Evolutionary conservation across 2,797 vertebrate genomes (phyloP).

Genomic region (Borostomias antarcticus): DNA sequence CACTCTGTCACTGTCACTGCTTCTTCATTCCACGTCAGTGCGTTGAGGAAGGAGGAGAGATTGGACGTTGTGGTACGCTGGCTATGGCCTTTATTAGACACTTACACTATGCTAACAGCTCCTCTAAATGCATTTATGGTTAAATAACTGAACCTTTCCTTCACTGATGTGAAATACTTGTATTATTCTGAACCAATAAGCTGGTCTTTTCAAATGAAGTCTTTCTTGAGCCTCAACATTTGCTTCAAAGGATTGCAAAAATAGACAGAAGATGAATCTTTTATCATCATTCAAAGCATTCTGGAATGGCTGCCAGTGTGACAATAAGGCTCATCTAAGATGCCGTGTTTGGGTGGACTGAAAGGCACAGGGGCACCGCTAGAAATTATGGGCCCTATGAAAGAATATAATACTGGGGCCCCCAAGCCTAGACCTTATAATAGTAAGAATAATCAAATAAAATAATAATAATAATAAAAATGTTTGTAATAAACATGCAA

Average conservation of each 20-base stretch:
- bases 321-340: neutral
- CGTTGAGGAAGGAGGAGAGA: neutral
- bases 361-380: neutral
- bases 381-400: neutral
- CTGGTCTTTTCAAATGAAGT: neutral
- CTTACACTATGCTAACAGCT: neutral
- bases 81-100: neutral
- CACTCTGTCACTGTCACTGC: neutral
- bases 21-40: neutral
- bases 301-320: neutral
- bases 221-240: neutral
- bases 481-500: too few species aligned
- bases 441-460: too few species aligned
- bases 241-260: neutral
- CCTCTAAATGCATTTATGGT: too few species aligned
- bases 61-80: too few species aligned
- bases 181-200: neutral
- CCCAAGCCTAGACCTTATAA: too few species aligned
- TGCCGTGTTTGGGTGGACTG: neutral
- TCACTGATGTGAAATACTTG: neutral
- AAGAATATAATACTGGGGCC: neutral
- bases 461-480: neutral
- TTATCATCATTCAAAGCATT: neutral
- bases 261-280: neutral
- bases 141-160: neutral